Percentiles rank a stretch among this genome's conserved stretches.
These are phyloP conservation scores for Oriolus oriolus DNA, from an alignment of 2,113 vertebrate species.

Conservation along the genomic window DNA sequence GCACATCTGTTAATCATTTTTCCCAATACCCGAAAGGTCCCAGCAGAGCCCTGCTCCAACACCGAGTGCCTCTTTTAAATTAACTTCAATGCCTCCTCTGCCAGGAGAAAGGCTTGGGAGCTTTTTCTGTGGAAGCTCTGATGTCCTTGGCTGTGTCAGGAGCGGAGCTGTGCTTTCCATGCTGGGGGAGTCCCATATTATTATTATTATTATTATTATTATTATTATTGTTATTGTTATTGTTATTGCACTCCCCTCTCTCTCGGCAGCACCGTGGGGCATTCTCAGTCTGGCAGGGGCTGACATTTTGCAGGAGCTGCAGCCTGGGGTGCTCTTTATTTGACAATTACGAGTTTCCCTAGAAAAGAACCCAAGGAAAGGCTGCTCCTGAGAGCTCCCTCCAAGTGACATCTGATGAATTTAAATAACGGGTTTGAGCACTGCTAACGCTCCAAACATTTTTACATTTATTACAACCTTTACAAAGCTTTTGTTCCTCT, in stretches of 20 bases:
- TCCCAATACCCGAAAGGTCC: not conserved
- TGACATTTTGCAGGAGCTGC: conserved; percentile 12
- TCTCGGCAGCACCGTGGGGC: not conserved
- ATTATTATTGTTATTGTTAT: not conserved
- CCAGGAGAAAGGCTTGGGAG: not conserved
- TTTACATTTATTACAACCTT: conserved; percentile 40
- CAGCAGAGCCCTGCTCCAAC: not conserved
- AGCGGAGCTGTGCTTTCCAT: not conserved
- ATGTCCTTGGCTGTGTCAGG: not conserved
- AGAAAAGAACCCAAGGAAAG: not conserved
- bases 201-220: not conserved
- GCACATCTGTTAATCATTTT: conserved; percentile 14
- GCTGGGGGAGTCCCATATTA: not conserved
- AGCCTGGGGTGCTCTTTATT: conserved; percentile 27
- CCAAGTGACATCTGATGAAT: conserved; percentile 45
- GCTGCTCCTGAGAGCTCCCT: conserved; percentile 30
- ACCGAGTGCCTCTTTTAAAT: not conserved
- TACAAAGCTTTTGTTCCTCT: not conserved
- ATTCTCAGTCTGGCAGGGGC: not conserved
- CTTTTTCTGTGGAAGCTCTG: not conserved
- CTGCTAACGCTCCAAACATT: conserved; percentile 46
- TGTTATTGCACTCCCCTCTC: not conserved
- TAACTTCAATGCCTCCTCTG: not conserved
- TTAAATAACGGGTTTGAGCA: conserved; percentile 17
- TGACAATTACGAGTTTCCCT: not conserved